These are phyloP conservation scores for Pocillopora grandis DNA, from an alignment of 92 coral and sea anemone species.

Conservation along the genomic window DNA sequence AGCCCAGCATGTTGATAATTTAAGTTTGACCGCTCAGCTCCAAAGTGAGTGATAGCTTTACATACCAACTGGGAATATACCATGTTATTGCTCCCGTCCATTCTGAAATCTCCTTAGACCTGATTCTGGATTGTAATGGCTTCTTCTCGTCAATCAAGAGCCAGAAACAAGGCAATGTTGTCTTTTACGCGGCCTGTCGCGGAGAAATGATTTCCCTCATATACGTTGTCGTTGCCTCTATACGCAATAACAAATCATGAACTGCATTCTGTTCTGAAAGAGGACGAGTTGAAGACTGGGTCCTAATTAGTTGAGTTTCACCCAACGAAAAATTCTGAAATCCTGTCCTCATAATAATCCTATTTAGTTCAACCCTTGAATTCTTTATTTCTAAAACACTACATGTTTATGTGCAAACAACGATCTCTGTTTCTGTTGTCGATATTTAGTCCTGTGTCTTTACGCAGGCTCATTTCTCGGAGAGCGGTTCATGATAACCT, in stretches of 20 bases:
- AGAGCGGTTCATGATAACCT: no score
- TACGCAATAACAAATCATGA: no score
- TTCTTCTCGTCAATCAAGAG: neutral
- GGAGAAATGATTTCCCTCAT: neutral
- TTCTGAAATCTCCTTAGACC: neutral
- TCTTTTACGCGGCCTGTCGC: neutral
- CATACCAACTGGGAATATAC: conserved; percentile 16
- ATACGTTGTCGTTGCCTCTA: no score
- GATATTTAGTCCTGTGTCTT: no score
- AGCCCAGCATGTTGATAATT: no score
- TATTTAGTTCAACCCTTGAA: neutral
- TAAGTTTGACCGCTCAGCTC: neutral
- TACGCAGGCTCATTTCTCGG: no score
- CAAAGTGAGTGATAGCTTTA: neutral
- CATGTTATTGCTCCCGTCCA: conserved; percentile 12
- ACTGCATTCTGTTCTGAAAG: no score
- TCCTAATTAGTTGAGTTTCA: neutral
- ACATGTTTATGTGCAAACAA: no score
- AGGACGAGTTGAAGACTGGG: neutral
- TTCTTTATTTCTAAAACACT: no score
- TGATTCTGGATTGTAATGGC: neutral
- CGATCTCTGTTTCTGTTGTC: no score
- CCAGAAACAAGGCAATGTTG: neutral
- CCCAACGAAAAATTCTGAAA: no score
- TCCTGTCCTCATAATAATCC: neutral